Conservation (phyloP, 2,797 vertebrate species). For the Champsocephalus esox region DNA sequence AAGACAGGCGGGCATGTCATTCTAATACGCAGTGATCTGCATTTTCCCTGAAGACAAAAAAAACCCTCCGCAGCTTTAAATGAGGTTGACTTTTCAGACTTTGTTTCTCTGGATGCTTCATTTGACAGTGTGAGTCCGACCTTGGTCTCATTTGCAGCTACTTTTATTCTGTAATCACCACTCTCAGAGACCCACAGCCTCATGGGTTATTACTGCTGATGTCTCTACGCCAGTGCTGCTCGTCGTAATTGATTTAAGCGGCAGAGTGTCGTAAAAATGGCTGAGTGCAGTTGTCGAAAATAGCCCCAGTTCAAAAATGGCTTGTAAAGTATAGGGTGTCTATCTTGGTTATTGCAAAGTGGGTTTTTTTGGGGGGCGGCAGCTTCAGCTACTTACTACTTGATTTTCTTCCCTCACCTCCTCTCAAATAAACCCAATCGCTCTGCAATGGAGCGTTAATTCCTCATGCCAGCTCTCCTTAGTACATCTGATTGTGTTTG, state of each 20-base stretch:
- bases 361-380: not conserved
- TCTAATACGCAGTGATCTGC: conserved; percentile 35
- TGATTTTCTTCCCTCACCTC: conserved; percentile 26
- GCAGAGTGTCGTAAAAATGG: conserved; percentile 68
- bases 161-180: conserved; percentile 59
- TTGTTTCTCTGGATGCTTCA: conserved; percentile 41
- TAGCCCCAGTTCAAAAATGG: conserved; percentile 61
- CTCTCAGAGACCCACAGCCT: conserved; percentile 51
- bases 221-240: conserved; percentile 51
- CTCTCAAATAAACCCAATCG: conserved; percentile 35
- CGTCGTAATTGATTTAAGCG: conserved; percentile 72
- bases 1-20: conserved; percentile 15
- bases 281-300: conserved; percentile 59
- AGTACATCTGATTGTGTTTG: conserved; percentile 47
- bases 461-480: conserved; percentile 47
- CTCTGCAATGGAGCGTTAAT: conserved; percentile 50
- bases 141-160: conserved; percentile 47
- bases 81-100: conserved; percentile 39
- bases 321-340: conserved; percentile 63
- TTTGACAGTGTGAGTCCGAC: conserved; percentile 40
- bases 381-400: conserved; percentile 11
- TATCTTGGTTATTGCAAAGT: conserved; percentile 45
- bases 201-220: conserved; percentile 65
- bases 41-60: conserved; percentile 13
- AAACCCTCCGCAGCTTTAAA: conserved; percentile 25